These are phyloP conservation scores for Drosophila seguyi DNA, from an alignment of 1,140 invertebrate genomes.

Conservation along the genomic window DNA sequence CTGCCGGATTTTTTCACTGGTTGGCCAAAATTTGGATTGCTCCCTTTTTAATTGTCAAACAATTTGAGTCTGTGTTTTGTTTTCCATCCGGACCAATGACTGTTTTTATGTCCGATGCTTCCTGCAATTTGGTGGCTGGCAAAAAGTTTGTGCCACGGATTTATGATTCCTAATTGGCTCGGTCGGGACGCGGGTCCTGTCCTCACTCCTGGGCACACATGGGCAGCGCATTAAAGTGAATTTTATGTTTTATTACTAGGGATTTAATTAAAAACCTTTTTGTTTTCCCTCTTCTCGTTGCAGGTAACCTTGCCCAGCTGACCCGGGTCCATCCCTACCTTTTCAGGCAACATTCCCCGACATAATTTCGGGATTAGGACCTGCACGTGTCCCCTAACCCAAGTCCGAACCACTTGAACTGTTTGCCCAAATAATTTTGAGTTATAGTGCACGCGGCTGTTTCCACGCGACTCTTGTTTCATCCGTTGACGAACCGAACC, in stretches of 20 bases:
- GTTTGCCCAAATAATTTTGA: slow-evolving; percentile 73
- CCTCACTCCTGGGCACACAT: slow-evolving; percentile 35
- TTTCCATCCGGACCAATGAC: slow-evolving; percentile 22
- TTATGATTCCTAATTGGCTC: slow-evolving; percentile 71
- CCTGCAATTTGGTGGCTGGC: slow-evolving; percentile 66
- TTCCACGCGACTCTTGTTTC: slow-evolving; percentile 56
- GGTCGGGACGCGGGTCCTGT: background rate
- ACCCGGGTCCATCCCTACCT: background rate
- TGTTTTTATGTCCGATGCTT: slow-evolving; percentile 53
- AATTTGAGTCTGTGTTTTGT: slow-evolving; percentile 63
- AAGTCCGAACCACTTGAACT: slow-evolving; percentile 54
- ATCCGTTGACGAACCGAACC: slow-evolving; percentile 14
- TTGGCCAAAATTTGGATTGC: slow-evolving; percentile 59
- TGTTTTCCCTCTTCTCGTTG: slow-evolving; percentile 32
- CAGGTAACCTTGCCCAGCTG: slow-evolving; percentile 57
- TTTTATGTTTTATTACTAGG: slow-evolving; percentile 45
- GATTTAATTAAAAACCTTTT: slow-evolving; percentile 67
- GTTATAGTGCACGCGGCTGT: slow-evolving; percentile 53
- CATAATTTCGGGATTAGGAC: slow-evolving; percentile 27
- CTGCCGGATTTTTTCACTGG: slow-evolving; percentile 8
- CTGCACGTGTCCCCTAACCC: slow-evolving; percentile 52
- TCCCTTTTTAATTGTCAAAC: slow-evolving; percentile 81
- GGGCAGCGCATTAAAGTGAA: slow-evolving; percentile 59
- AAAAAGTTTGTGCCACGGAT: slow-evolving; percentile 67
- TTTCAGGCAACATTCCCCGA: slow-evolving; percentile 19